A percentile compares a stretch with the other conserved stretches of the same genome.
Conservation (phyloP, 2,113 vertebrate genomes). For the Candoia aspera region DNA sequence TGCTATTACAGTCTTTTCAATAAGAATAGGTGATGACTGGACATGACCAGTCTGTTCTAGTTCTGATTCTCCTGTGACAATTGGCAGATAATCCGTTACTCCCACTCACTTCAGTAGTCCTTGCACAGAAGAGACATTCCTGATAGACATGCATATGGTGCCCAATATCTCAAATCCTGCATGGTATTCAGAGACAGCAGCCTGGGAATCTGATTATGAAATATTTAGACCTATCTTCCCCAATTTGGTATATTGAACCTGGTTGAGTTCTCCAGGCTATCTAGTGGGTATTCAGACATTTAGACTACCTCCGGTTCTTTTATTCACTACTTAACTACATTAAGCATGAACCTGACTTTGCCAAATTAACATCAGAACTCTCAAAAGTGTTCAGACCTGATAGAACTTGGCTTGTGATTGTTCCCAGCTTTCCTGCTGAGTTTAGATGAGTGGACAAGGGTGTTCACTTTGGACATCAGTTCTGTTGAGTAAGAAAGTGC, state of each 20-base stretch:
- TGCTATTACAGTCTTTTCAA: not conserved
- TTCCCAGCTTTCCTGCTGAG: not conserved
- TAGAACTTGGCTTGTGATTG: not conserved
- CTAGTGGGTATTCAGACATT: not conserved
- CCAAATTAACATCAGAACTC: not conserved
- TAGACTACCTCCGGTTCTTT: not conserved
- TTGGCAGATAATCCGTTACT: not conserved
- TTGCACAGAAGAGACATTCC: not conserved
- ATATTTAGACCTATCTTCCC: not conserved
- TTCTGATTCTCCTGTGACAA: not conserved
- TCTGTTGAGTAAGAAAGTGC: not conserved
- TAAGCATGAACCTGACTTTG: not conserved
- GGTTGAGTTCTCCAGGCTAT: not conserved
- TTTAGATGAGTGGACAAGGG: not conserved
- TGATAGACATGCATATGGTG: not conserved
- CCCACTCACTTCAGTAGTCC: not conserved
- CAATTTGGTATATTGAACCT: not conserved
- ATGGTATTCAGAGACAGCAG: not conserved
- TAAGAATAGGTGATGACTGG: not conserved
- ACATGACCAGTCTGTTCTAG: not conserved
- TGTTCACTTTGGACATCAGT: not conserved
- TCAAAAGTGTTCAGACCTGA: not conserved
- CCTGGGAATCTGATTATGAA: not conserved
- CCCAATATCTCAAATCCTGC: not conserved
- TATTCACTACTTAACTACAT: slow-evolving; percentile 15